A percentile compares a stretch with the other conserved stretches of the same genome.
phyloP scores from a whole-genome alignment of 2,797 vertebrate genomes.

The Novumbra hubbsi region DNA sequence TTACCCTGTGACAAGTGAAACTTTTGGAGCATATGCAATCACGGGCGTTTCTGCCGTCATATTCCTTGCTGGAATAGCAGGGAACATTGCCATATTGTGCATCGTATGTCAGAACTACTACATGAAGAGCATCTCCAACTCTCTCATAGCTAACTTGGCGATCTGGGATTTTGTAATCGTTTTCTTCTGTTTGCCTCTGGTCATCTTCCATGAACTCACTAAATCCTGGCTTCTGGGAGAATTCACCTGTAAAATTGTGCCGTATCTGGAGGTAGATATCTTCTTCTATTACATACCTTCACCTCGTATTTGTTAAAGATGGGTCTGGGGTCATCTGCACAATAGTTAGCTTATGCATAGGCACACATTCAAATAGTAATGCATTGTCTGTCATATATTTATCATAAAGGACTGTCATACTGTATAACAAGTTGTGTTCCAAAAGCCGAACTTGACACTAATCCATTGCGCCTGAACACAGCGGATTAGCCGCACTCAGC shows the following conservation, averaged over 20 bases:
- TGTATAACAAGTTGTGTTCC: not conserved
- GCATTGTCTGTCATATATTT: not conserved
- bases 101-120: constrained; percentile 99
- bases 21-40: constrained; percentile 91
- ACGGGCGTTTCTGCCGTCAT: constrained; percentile 88
- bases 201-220: constrained; percentile 95
- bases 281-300: not conserved
- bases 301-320: not conserved
- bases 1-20: constrained; percentile 91
- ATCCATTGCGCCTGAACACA: not conserved
- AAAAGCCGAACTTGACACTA: not conserved
- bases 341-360: not conserved
- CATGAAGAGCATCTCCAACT: constrained; percentile 99
- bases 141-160: constrained; percentile 92
- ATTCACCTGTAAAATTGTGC: constrained; percentile 95
- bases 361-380: not conserved
- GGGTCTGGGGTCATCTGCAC: not conserved
- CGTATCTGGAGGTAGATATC: constrained; percentile 90
- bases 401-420: not conserved
- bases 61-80: constrained; percentile 90
- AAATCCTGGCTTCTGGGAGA: constrained; percentile 96
- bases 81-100: constrained; percentile 95
- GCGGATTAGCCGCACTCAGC: not conserved
- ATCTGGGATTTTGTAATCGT: constrained; percentile 96
- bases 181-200: constrained; percentile 93